Evolutionary conservation across 2,797 vertebrate genomes (phyloP), one percentile per base, ranked within the genome.

Genomic region (Poecilia gillii): DNA sequence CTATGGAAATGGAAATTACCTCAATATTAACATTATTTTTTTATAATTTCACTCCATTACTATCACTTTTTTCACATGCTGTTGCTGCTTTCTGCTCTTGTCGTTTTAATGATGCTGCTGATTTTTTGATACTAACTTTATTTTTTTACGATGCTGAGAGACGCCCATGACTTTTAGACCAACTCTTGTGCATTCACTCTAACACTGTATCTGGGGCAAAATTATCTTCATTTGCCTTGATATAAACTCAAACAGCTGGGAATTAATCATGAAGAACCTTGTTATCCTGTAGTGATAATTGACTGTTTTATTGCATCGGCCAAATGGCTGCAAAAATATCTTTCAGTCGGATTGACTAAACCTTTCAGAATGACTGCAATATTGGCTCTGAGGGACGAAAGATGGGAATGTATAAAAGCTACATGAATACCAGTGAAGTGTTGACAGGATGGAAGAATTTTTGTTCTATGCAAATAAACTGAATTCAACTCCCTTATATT

Each of bases 241-340:
- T 78, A 80, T 71, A 51, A 51, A 2, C 2, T 75, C 3, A 1
- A 75, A 83, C 75, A 84, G 73, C 84, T 84, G 77, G 73, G 77
- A 72, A 82, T 3, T 66, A 73, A 70, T 89, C 84, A 88, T 83
- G 73, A 85, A 75, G 77, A 85, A 85, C 49, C 23, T 31, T 31
- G 31, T 33, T 33, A 33, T 33, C 31, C 31, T 33, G 31, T 33
- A 33, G 31, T 33, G 31, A 33, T 33, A 33, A 33, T 33, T 33
- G 31, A 33, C 31, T 33, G 31, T 33, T 33, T 2, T 33, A 33
- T 33, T 33, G 3, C 33, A 13, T 68, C 14, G 84, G 86, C 76
- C 85, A 83, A 88, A 88, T 57, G 62, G 49, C 80, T 80, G 83
- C 79, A 80, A 57, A 78, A 72, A 87, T 75, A 78, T 83, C 49